Percentiles rank a stretch among this genome's conserved stretches.
Conservation (phyloP, 2,113 vertebrate species). For the Mesitornis unicolor region DNA sequence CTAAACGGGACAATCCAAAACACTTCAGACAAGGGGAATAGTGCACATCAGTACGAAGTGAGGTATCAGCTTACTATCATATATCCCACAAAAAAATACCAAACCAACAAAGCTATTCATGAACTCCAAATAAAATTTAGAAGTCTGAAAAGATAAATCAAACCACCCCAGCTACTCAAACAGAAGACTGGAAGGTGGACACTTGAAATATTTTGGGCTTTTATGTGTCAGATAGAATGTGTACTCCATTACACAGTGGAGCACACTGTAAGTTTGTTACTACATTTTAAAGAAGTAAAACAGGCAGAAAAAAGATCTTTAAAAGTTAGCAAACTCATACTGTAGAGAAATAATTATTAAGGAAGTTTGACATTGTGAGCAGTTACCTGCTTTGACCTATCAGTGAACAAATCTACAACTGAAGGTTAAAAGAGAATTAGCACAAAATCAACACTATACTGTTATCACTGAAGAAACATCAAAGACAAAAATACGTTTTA, state of each 20-base stretch:
- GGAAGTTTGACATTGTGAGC: neutral
- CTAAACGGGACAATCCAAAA: neutral
- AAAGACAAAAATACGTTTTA: neutral
- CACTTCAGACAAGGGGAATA: neutral
- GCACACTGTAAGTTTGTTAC: neutral
- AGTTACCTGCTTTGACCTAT: neutral
- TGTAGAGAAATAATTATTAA: neutral
- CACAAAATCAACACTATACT: neutral
- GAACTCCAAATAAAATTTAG: neutral
- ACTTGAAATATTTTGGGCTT: neutral
- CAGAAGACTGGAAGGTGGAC: neutral
- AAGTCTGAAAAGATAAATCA: neutral
- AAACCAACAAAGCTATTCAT: neutral
- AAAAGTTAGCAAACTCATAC: neutral
- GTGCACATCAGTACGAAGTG: neutral
- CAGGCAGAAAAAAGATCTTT: neutral
- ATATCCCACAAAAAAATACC: neutral
- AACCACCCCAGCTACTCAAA: neutral
- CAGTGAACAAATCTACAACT: neutral
- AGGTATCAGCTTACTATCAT: neutral
- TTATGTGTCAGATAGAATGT: neutral
- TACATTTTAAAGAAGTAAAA: neutral
- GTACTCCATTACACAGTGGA: neutral
- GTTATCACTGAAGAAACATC: neutral
- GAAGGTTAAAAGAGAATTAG: neutral